phyloP scores from a whole-genome alignment of 2,888 invertebrate species.

The Lasioglossum calceatum region DNA sequence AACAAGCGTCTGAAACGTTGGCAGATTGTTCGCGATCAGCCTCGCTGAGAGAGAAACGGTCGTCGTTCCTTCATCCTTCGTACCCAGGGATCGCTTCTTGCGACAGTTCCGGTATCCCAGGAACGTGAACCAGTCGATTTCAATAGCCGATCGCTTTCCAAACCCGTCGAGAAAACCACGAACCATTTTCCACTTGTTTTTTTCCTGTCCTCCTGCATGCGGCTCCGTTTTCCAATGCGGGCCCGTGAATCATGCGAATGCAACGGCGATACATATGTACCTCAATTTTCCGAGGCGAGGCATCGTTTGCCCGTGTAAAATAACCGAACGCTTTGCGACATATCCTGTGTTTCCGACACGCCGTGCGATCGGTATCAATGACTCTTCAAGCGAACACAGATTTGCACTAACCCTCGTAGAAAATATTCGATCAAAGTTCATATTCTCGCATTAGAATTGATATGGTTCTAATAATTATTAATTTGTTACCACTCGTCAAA shows the following conservation, averaged over 20 bases:
- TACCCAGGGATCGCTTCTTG: constrained; percentile 43
- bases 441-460: too few relatives aligned
- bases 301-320: constrained; percentile 30
- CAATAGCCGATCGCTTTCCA: constrained; percentile 47
- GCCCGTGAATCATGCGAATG: constrained; percentile 34
- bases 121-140: constrained; percentile 51
- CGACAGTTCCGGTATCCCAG: constrained; percentile 53
- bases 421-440: neutral
- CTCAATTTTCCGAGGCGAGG: constrained; percentile 19
- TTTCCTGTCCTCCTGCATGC: neutral
- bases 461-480: too few relatives aligned
- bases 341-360: constrained; percentile 66
- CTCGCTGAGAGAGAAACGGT: neutral
- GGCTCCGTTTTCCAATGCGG: neutral
- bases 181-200: constrained; percentile 12
- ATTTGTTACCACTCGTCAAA: too few relatives aligned
- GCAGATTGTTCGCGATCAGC: constrained; percentile 5
- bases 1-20: constrained; percentile 8
- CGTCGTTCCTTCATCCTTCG: constrained; percentile 24
- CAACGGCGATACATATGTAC: neutral
- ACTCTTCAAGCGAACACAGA: constrained; percentile 30
- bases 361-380: constrained; percentile 61
- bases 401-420: neutral
- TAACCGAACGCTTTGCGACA: constrained; percentile 59
- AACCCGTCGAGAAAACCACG: constrained; percentile 18